These are phyloP conservation scores for Drosophila nigricruria DNA, from an alignment of 2,888 invertebrate species.

Conservation along the genomic window DNA sequence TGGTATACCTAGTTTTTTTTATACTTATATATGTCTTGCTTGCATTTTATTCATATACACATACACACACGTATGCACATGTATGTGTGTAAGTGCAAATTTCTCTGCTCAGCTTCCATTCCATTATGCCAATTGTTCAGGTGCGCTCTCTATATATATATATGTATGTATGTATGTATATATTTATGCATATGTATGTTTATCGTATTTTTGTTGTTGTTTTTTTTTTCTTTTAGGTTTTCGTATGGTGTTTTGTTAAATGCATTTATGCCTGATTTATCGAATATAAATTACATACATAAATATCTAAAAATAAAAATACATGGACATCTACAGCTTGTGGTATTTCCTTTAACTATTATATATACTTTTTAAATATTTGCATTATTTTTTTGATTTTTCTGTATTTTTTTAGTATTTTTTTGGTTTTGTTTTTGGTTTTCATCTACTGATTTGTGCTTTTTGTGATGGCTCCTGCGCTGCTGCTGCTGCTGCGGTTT, in stretches of 20 bases:
- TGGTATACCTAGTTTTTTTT: conserved; percentile 52
- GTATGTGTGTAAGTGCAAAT: conserved; percentile 21
- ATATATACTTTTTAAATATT: conserved; percentile 57
- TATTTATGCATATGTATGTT: conserved; percentile 1
- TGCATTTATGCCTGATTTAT: conserved; percentile 73
- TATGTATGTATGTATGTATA: neutral
- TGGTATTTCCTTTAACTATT: conserved; percentile 39
- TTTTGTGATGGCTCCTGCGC: conserved; percentile 71
- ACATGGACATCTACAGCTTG: conserved; percentile 71
- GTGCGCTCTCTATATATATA: conserved; percentile 36
- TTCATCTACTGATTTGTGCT: conserved; percentile 72
- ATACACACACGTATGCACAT: conserved; percentile 15
- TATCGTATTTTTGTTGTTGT: conserved; percentile 13
- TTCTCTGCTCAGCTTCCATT: conserved; percentile 17
- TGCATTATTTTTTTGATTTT: conserved; percentile 19
- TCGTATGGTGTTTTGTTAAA: conserved; percentile 59
- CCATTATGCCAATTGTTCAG: conserved; percentile 24
- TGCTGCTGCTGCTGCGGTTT: conserved; percentile 52
- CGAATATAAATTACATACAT: conserved; percentile 73
- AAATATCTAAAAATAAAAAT: conserved; percentile 70
- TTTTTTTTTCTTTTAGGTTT: conserved; percentile 26
- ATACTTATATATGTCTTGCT: conserved; percentile 40
- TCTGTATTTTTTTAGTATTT: conserved; percentile 10
- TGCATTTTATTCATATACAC: conserved; percentile 38
- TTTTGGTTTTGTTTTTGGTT: conserved; percentile 20